Evolutionary conservation across 2,797 vertebrate genomes (phyloP).

Genomic region (Intellagama lesueurii): DNA sequence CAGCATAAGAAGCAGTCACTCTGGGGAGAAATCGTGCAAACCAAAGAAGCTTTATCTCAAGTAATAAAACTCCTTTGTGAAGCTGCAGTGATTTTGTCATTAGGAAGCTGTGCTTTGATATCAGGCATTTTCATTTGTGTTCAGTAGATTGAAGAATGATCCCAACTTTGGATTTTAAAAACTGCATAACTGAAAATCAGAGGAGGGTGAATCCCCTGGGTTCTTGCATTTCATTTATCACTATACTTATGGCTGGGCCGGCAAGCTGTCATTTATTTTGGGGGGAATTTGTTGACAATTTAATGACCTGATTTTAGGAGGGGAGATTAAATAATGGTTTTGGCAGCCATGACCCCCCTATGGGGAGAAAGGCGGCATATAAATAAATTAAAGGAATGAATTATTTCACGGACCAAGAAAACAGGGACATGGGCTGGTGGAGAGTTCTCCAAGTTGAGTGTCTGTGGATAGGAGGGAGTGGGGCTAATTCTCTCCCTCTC

Average conservation of each 20-base stretch:
- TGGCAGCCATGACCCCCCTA: neutral
- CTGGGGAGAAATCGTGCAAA: slow-evolving; percentile 29
- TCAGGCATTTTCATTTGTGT: slow-evolving; percentile 35
- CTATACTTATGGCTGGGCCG: slow-evolving; percentile 30
- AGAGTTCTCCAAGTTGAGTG: neutral
- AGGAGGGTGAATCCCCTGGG: slow-evolving; percentile 24
- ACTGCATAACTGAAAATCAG: slow-evolving; percentile 39
- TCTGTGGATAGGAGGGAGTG: neutral
- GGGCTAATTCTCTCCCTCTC: neutral
- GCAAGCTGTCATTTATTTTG: slow-evolving; percentile 39
- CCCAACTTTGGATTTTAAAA: slow-evolving; percentile 15
- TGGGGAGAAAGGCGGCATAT: too few relatives aligned
- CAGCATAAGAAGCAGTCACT: slow-evolving; percentile 54
- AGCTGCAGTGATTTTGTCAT: slow-evolving; percentile 42
- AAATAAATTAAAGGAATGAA: too few relatives aligned
- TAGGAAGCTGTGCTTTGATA: slow-evolving; percentile 50
- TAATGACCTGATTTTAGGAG: neutral
- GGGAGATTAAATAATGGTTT: neutral
- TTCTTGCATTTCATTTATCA: slow-evolving; percentile 25
- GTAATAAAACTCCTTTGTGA: slow-evolving; percentile 10
- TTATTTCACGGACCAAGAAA: neutral
- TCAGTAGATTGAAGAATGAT: slow-evolving; percentile 28
- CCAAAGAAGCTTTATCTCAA: slow-evolving; percentile 41
- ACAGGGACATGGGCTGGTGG: neutral
- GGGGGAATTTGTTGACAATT: slow-evolving; percentile 1